phyloP scores from a whole-genome alignment of 2,888 invertebrate genomes.

The Galeopsomyia nigrocyanea region DNA sequence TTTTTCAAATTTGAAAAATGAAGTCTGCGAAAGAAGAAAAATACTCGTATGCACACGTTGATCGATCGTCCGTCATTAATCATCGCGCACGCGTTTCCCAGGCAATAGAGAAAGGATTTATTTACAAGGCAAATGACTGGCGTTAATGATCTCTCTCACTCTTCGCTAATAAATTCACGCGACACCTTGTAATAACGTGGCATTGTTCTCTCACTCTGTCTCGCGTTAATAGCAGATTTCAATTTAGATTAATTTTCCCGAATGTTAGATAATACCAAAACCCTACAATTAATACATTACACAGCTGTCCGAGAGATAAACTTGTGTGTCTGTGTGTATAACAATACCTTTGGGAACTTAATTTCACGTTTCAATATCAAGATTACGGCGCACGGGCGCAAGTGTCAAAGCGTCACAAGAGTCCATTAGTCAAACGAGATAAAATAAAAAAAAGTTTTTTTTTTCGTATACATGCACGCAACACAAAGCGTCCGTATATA shows the following conservation, averaged over 20 bases:
- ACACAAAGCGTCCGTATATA: too few species aligned
- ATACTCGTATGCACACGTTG: constrained; percentile 30
- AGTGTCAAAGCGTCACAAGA: constrained; percentile 26
- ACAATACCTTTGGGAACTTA: background rate
- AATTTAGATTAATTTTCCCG: too few species aligned
- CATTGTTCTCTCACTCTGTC: too few species aligned
- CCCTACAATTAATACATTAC: too few species aligned
- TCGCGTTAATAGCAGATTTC: too few species aligned
- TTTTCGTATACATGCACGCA: too few species aligned
- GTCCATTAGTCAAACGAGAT: constrained; percentile 32
- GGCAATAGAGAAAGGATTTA: constrained; percentile 7
- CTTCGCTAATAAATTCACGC: constrained; percentile 34
- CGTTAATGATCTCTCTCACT: constrained; percentile 9
- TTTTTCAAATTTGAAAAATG: constrained; percentile 15
- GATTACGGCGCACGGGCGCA: constrained; percentile 13
- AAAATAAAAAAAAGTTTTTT: too few species aligned
- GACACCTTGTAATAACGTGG: constrained; percentile 8
- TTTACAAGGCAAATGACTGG: constrained; percentile 44
- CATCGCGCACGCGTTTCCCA: constrained; percentile 13
- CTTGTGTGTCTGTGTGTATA: too few species aligned
- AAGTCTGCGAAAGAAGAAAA: background rate
- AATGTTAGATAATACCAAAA: too few species aligned
- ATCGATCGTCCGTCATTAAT: constrained; percentile 41
- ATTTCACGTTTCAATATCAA: constrained; percentile 32
- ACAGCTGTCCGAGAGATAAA: too few species aligned